These are phyloP conservation scores for Acomys russatus DNA, from an alignment of 2,797 vertebrate species.

Conservation along the genomic window DNA sequence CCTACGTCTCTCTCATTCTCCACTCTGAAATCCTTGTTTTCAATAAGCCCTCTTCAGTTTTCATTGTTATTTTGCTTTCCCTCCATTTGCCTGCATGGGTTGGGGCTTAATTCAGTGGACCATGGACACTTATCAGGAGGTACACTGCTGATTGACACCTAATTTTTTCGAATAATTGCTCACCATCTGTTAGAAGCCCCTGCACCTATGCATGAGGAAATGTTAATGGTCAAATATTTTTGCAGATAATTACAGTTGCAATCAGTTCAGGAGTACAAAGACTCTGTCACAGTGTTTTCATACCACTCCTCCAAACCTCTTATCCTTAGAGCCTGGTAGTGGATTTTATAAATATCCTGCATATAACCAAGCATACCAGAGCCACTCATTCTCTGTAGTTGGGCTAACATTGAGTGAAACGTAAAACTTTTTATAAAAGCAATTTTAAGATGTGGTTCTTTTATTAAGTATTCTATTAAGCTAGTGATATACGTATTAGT, in stretches of 20 bases:
- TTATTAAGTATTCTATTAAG: conserved; percentile 39
- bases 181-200: background rate
- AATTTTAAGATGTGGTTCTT: background rate
- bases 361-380: background rate
- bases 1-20: no score
- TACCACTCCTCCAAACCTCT: background rate
- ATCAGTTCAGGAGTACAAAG: background rate
- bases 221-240: no score
- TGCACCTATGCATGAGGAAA: background rate
- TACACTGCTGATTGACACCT: background rate
- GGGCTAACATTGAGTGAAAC: background rate
- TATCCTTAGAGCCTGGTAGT: background rate
- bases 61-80: background rate
- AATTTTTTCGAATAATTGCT: background rate
- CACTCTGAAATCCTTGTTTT: background rate
- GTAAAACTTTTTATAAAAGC: background rate
- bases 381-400: background rate
- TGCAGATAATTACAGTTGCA: background rate
- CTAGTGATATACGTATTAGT: background rate
- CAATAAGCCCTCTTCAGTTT: no score
- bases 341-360: background rate
- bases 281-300: background rate
- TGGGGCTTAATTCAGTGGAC: background rate
- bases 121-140: background rate
- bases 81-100: background rate